Percentiles rank a stretch among this genome's conserved stretches.
Conservation (phyloP, 2,888 invertebrate genomes). For the Caenorhabditis wallacei region DNA sequence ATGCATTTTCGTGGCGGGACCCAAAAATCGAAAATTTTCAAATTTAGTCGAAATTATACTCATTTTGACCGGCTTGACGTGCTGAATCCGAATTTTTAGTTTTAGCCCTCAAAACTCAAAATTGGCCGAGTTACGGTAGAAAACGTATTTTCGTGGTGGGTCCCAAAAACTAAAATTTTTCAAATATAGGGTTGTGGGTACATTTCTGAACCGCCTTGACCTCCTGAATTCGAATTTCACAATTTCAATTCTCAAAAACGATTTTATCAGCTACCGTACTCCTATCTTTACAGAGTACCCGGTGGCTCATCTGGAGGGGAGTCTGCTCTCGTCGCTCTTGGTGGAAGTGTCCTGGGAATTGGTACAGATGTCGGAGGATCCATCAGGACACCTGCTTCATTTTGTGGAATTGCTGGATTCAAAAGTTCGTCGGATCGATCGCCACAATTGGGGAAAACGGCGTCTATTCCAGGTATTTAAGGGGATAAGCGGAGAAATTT, state of each 20-base stretch:
- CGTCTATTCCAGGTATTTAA: conserved; percentile 53
- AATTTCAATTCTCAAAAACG: no score
- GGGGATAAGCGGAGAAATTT: neutral
- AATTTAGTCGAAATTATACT: neutral
- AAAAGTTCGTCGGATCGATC: conserved; percentile 58
- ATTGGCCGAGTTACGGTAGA: neutral
- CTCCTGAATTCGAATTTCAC: neutral
- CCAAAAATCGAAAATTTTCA: conserved; percentile 73
- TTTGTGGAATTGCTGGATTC: conserved; percentile 84
- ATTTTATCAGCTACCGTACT: neutral
- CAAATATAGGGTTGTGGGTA: neutral
- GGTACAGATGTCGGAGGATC: conserved; percentile 85
- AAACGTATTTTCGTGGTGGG: neutral
- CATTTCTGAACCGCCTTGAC: neutral
- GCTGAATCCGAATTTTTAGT: neutral
- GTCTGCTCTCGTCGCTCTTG: conserved; percentile 84
- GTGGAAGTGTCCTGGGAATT: conserved; percentile 85
- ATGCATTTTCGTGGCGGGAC: neutral
- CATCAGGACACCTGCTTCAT: conserved; percentile 84
- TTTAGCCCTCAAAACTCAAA: neutral
- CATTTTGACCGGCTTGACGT: neutral
- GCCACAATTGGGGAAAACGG: conserved; percentile 49
- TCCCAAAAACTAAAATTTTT: neutral
- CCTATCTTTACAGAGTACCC: conserved; percentile 70
- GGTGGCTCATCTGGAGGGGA: conserved; percentile 85